Evolutionary conservation across 2,113 vertebrate species (phyloP).

Genomic region (Boulengeromyrus knoepffleri): DNA sequence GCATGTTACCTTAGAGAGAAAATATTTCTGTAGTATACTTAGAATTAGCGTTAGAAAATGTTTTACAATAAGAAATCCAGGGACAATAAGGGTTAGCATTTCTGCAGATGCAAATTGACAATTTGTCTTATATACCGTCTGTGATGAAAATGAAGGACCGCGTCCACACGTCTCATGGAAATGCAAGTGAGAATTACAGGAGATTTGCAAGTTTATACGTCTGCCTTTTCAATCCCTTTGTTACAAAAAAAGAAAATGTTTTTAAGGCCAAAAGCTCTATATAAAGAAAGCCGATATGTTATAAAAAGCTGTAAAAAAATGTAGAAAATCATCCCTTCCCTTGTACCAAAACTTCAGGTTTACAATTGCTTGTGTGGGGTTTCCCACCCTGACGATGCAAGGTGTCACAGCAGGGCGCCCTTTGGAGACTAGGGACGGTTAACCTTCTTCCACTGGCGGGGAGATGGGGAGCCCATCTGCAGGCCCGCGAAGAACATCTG

Average conservation of each 20-base stretch:
- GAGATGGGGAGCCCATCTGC: conserved; percentile 52
- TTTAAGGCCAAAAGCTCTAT: background rate
- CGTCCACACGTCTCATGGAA: background rate
- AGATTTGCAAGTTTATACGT: background rate
- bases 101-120: background rate
- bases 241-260: background rate
- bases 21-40: background rate
- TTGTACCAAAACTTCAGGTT: background rate
- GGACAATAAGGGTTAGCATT: background rate
- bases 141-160: background rate
- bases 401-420: background rate
- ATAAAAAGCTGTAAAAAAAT: conserved; percentile 6
- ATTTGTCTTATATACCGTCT: background rate
- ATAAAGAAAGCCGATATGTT: background rate
- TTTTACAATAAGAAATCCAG: background rate
- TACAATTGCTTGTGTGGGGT: background rate
- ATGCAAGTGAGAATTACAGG: background rate
- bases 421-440: conserved; percentile 33
- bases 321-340: background rate
- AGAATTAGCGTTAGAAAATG: background rate
- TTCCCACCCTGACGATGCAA: background rate
- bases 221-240: background rate
- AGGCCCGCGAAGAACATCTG: conserved; percentile 85
- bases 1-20: background rate
- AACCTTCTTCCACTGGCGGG: conserved; percentile 66